Conservation (phyloP, 2,113 vertebrate genomes). For the Piaya cayana region DNA sequence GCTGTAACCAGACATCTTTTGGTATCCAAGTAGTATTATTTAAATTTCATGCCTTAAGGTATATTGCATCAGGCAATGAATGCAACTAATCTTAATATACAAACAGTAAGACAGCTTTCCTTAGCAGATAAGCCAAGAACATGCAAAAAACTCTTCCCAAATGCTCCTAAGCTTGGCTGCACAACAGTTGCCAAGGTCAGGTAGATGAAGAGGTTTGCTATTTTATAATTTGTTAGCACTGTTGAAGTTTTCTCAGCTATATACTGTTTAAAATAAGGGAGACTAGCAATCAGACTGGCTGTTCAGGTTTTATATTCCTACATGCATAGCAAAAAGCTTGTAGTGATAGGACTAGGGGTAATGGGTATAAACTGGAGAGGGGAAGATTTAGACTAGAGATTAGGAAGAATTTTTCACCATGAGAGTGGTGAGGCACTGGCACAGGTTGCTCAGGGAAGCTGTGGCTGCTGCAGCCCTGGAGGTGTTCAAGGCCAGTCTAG, state of each 20-base stretch:
- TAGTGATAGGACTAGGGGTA: no score
- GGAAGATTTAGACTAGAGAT: no score
- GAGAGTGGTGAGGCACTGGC: no score
- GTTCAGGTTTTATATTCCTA: background rate
- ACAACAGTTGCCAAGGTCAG: background rate
- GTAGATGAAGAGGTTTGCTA: background rate
- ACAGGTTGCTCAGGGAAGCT: no score
- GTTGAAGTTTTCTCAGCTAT: background rate
- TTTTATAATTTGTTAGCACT: background rate
- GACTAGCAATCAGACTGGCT: background rate
- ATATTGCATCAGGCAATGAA: background rate
- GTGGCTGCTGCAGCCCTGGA: no score
- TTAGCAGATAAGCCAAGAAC: background rate
- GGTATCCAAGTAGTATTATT: background rate
- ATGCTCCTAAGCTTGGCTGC: background rate
- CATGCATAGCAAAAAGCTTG: background rate
- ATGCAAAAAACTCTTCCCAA: background rate
- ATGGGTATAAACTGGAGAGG: no score
- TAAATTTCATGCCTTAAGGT: background rate
- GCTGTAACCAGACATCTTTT: background rate
- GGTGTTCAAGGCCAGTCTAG: no score
- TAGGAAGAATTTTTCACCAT: no score
- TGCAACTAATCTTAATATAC: background rate
- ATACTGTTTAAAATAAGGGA: background rate
- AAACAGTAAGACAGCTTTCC: background rate